These are phyloP conservation scores for Ecliptopera silaceata DNA, from an alignment of 2,888 invertebrate genomes.

Conservation along the genomic window DNA sequence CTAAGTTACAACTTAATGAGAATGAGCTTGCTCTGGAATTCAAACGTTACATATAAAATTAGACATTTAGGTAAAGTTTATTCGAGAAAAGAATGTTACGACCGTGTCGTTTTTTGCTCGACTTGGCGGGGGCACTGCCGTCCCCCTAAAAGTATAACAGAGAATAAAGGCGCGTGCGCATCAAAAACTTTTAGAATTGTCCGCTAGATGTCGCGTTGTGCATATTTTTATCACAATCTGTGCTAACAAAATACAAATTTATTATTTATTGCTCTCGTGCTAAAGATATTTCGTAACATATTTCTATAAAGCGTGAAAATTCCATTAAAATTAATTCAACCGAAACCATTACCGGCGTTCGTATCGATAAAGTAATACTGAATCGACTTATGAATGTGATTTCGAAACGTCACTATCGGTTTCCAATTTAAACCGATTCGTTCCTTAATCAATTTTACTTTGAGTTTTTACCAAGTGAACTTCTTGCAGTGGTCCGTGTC, in stretches of 20 bases:
- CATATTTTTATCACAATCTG: constrained; percentile 38
- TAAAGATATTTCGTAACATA: constrained; percentile 79
- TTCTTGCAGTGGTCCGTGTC: constrained; percentile 67
- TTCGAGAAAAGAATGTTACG: too few relatives aligned
- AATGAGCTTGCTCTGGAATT: constrained; percentile 46
- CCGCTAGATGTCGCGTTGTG: constrained; percentile 64
- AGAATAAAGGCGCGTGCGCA: constrained; percentile 67
- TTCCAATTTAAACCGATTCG: constrained; percentile 83
- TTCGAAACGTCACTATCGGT: constrained; percentile 82
- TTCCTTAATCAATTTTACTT: constrained; percentile 82
- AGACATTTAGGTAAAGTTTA: neutral
- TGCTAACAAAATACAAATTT: constrained; percentile 41
- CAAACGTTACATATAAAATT: constrained; percentile 31
- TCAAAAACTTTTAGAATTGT: constrained; percentile 48
- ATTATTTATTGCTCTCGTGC: constrained; percentile 72
- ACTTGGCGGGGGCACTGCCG: too few relatives aligned
- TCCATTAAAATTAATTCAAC: constrained; percentile 82
- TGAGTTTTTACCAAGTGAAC: constrained; percentile 73
- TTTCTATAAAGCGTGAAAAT: constrained; percentile 81
- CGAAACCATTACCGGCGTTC: constrained; percentile 79
- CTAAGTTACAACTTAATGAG: constrained; percentile 59
- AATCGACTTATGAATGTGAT: constrained; percentile 81
- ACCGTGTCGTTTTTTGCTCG: too few relatives aligned
- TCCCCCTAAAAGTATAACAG: too few relatives aligned
- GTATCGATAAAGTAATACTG: constrained; percentile 81